These are phyloP conservation scores for Chamaedrilus cognettii DNA, from an alignment of 2,888 invertebrate species.

Conservation along the genomic window DNA sequence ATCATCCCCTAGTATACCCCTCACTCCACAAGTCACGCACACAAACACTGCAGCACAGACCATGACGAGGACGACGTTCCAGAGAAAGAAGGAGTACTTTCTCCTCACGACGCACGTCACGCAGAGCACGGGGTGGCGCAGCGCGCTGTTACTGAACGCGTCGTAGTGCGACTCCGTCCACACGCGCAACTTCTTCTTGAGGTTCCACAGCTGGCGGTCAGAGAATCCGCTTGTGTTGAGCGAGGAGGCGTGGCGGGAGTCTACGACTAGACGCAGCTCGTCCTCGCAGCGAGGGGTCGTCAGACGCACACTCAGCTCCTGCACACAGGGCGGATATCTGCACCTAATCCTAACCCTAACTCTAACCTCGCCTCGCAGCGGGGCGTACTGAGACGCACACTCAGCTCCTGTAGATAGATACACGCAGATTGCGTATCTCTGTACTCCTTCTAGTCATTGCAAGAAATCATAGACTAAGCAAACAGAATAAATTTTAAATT, in stretches of 20 bases:
- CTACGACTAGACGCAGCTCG: background rate
- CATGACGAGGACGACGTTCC: constrained; percentile 14
- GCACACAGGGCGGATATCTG: too few relatives aligned
- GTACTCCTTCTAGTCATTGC: too few relatives aligned
- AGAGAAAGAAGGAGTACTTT: constrained; percentile 10
- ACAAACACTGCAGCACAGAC: background rate
- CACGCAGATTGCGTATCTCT: too few relatives aligned
- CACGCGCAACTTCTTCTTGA: constrained; percentile 8
- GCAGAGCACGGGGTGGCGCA: constrained; percentile 6
- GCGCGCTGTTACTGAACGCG: constrained; percentile 6
- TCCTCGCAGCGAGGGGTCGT: background rate
- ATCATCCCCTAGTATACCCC: background rate
- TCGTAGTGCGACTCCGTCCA: constrained; percentile 1
- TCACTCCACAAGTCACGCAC: background rate
- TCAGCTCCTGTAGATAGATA: too few relatives aligned
- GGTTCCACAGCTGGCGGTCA: constrained; percentile 8
- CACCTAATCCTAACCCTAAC: too few relatives aligned
- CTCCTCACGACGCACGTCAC: constrained; percentile 7
- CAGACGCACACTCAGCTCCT: constrained; percentile 9
- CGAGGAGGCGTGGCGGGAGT: background rate
- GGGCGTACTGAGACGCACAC: too few relatives aligned
- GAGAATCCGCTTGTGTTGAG: constrained; percentile 1
- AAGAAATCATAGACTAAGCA: too few relatives aligned
- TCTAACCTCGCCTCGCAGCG: too few relatives aligned
- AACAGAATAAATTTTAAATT: too few relatives aligned